Base-by-base conservation (phyloP, 1,140 invertebrate species). In the Drosophila kepulauana region DNA sequence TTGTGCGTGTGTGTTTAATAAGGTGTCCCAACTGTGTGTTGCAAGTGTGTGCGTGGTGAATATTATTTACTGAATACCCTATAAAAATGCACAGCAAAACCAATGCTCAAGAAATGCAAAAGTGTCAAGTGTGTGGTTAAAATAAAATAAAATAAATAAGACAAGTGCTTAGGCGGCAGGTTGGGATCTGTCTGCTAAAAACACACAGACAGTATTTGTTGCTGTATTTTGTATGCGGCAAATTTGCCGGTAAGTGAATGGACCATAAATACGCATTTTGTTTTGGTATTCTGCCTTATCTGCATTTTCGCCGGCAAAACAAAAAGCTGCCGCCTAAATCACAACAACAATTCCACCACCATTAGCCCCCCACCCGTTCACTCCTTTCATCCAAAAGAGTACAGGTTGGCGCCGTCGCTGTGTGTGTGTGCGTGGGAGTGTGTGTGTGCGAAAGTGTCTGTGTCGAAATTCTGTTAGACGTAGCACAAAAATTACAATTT, bases 221-320 rank as follows among this genome's bases (percentile, higher is more conserved):
- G 38, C 65, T 25, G 35, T 33, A 15, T 52, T 38, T 38, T 51
- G 35, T 54, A 45, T 76, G 41, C 49, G 33, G 35, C 56, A 51
- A 62, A 57, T 58, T 66, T 41, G 61, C 82, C 71, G 82, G 82
- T 86, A 69, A 87, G 82, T 82, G 54, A 63, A 78, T 58, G 49
- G 13, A 15, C 33, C 20, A 46, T 59, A 73, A 61, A 68, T 68
- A 68, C 71, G 57, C 46, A 69, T 43, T 62, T 75, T 67, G 67
- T 67, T 68, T 71, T 70, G 71, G 49, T 52, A 72, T 68, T 74
- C 20, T 65, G 58, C 63, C 54, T 70, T 84, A 72, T 49, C 46
- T 56, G 74, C 78, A 85, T 69, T 56, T 87, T 87, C 66, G 82
- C 82, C 82, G 82, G 82, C 80, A 87, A 71, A 87, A 87, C 82